Base-by-base conservation (phyloP, 2,797 vertebrate species). In the Cyclura pinguis region DNA sequence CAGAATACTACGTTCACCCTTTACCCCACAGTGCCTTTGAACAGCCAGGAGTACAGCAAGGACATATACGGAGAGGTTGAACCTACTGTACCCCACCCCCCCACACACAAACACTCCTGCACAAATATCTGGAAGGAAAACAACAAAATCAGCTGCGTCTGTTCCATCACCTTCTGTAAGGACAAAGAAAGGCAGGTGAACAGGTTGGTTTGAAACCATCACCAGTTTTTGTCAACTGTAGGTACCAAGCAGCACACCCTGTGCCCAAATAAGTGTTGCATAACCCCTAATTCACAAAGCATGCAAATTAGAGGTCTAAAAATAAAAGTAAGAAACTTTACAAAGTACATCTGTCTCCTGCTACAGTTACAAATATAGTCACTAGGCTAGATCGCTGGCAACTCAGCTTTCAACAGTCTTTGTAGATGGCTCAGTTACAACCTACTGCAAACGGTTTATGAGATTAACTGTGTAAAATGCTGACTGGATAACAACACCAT, bases 401-500 rank as follows among this genome's bases (percentile, higher is more conserved):
- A 78, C 82, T 47, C 88, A 87, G n/a, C 1, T 57, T 64, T 92
- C 92, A 94, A 95, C 93, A 95, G 91, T 89, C 95, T 93, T 93
- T 93, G 88, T 84, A 82, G 64, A 81, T 91, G 84, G 88, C 69
- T 93, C 90, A 85, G 88, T 94, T 91, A 94, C 88, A 94, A 93
- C 81, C 89, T 94, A 95, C 92, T 91, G 73, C 93, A 93, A 94
- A 93, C 94, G 92, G 92, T 94, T 91, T 95, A 95, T 95, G 93
- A 95, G 92, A 52, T 52, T 52, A 52, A 52, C 52, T 52, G 52
- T 52, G 52, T 52, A 52, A 12, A 52, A 52, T 85, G 89, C 94
- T 80, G 86, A 20, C 4, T 80, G 52, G 92, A 92, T 95, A 95
- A 89, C 32, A 86, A 6, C 0, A 42, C 85, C 81, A 87, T 80